Base-by-base conservation (phyloP, 2,113 vertebrate species). In the Notechis scutatus region DNA sequence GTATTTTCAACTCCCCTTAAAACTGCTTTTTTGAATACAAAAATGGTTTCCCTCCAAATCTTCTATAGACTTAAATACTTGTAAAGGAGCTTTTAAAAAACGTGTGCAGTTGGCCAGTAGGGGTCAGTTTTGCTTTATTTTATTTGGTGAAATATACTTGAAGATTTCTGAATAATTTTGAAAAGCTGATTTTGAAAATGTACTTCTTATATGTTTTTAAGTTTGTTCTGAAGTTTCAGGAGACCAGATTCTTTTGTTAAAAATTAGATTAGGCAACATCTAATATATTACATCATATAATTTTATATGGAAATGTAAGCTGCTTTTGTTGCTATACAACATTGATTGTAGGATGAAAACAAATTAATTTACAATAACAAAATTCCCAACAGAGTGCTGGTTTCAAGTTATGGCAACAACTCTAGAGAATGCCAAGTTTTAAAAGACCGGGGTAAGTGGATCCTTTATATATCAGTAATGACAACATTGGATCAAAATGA, bases 121-220 rank as follows among this genome's bases (percentile, higher is more conserved):
- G 95, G 96, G 97, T 93, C 97, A 97, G 95, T 91, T 69, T 94
- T 95, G 96, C 5, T 91, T 90, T 34, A 92, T 55, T 87, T 59
- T 21, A 89, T 1, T 85, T 0, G 26, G 0, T 0, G 0, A 74
- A 24, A 61, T 0, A 0, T 0, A 8, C 11, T 18, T 1, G 2
- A 56, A 59, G 4, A 54, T 59, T 59, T 50, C 1, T 5, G 6
- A 24, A 6, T 24, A n/a, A 23, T 57, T 39, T 64, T 21, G 45
- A 85, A n/a, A 92, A 52, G 57, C 1, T 29, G 0, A 18, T 42
- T 81, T 81, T 39, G 74, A 39, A 42, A 81, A 21, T 6, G 0
- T 8, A 0, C 0, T 0, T 26, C 0, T 86, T n/a, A 0, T 11
- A 7, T 39, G 18, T 47, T 7, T 89, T 0, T 0, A 81, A 21